Evolutionary conservation across 2,797 vertebrate species (phyloP), one percentile per base, ranked within the genome.

Genomic region (Cyclura pinguis): DNA sequence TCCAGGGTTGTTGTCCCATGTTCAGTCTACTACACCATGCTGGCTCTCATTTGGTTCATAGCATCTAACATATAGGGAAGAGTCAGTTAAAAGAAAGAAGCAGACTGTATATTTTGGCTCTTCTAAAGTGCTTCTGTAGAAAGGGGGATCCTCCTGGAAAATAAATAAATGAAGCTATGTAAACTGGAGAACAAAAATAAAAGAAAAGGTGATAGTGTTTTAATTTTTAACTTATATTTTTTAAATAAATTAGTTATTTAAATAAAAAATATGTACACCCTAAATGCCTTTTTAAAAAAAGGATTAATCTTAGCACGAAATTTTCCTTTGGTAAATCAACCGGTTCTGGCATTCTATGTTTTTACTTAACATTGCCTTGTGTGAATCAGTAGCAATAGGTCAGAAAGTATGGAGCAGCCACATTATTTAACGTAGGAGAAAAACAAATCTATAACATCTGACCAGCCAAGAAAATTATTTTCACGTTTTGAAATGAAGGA

Each of bases 251-350:
- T 69, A 69, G 67, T 9, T 69, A 69, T 69, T 69, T 67, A 72
- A 20, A 64, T 27, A 22, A 90, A 95, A 90, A 89, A 85, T 85
- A 91, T 90, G 80, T 86, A 83, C 92, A 95, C n/a, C 85, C 94
- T 18, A 84, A 94, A 92, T 64, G 27, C 20, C 14, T 92, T 81
- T 59, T 92, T 92, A n/a, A 88, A 94, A 91, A 94, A 91, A 47
- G 80, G 84, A 92, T 93, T 93, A 93, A 90, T 85, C 6, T 10
- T 76, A 81, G 72, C 52, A 2, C 85, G 76, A 89, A 94, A 92
- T 89, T 80, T 18, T 47, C 18, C 8, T 89, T 90, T 32, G 76
- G 47, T 78, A 12, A 22, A 78, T 47, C 22, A 27, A 78, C 47
- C 42, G 47, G 38, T 42, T 50, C 76, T 78, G 47, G 35, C n/a